Evolutionary conservation across 92 coral and sea anemone genomes (phyloP).

Genomic region (Phenganax subtilis): DNA sequence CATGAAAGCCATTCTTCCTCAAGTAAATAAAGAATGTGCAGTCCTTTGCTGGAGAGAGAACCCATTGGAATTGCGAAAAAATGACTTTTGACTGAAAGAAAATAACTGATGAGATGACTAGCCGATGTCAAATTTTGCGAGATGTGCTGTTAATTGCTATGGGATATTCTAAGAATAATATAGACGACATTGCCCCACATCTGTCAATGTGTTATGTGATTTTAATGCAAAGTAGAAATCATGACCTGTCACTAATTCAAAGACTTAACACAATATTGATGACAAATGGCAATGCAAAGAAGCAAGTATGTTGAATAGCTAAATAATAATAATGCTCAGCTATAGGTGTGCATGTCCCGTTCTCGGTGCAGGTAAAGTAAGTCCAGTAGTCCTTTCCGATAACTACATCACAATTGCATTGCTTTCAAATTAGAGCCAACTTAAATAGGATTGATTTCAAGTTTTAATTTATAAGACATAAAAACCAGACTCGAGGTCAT

Average conservation of each 20-base stretch:
- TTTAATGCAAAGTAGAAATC: constrained; percentile 45
- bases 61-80: constrained; percentile 36
- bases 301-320: constrained; percentile 29
- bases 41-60: constrained; percentile 23
- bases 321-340: no score
- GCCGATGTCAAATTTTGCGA: constrained; percentile 24
- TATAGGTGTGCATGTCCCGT: no score
- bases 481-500: no score
- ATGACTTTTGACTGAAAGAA: constrained; percentile 33
- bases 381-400: no score
- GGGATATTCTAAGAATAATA: not conserved
- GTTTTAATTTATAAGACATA: no score
- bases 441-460: no score
- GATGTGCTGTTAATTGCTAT: constrained; percentile 19
- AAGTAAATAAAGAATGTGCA: not conserved
- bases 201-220: constrained; percentile 36
- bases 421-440: no score
- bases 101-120: constrained; percentile 22
- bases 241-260: constrained; percentile 45
- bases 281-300: constrained; percentile 50
- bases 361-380: no score
- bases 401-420: no score
- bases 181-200: constrained; percentile 10
- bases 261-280: constrained; percentile 44
- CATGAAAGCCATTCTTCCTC: no score